phyloP scores from a whole-genome alignment of 2,797 vertebrate genomes.

The Urosaurus nigricauda region DNA sequence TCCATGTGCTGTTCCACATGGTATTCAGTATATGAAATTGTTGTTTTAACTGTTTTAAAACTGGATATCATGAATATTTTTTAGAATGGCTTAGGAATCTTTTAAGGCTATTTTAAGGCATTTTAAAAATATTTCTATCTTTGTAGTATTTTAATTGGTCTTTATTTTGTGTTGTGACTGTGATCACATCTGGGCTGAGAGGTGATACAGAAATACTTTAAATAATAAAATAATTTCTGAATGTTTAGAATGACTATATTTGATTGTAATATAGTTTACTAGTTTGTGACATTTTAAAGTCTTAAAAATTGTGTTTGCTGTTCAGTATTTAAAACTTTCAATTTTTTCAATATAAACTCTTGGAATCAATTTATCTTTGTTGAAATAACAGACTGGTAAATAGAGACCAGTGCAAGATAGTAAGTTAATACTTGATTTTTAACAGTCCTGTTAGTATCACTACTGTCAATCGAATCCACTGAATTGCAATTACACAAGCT shows the following conservation, averaged over 20 bases:
- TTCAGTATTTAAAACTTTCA: not conserved
- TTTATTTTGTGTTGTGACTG: too few relatives aligned
- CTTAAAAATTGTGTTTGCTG: not conserved
- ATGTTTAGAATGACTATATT: not conserved
- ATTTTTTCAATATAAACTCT: not conserved
- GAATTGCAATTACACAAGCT: conserved; percentile 2
- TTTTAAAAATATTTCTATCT: too few relatives aligned
- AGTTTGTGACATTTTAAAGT: not conserved
- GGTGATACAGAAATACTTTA: too few relatives aligned
- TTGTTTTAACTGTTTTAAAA: too few relatives aligned
- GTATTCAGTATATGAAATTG: too few relatives aligned
- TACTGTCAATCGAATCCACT: not conserved
- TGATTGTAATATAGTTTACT: not conserved
- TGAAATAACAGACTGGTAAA: not conserved
- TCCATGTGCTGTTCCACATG: too few relatives aligned
- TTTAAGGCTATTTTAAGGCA: too few relatives aligned
- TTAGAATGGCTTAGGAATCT: too few relatives aligned
- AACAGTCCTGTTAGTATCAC: not conserved
- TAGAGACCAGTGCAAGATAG: not conserved
- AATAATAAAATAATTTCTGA: not conserved
- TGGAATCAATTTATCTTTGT: not conserved
- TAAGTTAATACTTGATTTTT: not conserved
- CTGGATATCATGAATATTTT: too few relatives aligned
- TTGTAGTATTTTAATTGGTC: too few relatives aligned
- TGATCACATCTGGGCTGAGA: too few relatives aligned